Evolutionary conservation across 2,113 vertebrate species (phyloP).

Genomic region (Poecile atricapillus): DNA sequence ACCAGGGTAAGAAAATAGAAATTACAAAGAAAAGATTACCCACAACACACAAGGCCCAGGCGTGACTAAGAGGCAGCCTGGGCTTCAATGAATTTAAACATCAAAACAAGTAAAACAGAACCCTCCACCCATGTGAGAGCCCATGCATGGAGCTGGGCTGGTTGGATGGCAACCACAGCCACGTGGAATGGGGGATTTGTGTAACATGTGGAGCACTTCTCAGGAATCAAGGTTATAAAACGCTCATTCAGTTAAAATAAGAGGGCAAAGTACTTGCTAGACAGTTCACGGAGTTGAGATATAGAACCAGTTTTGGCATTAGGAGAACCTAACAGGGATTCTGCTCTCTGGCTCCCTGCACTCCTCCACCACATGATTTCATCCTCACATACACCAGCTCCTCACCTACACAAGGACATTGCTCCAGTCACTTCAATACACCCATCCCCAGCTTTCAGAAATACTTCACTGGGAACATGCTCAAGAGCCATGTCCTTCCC

Average conservation of each 20-base stretch:
- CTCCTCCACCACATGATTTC: fast-evolving
- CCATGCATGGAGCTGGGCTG: fast-evolving
- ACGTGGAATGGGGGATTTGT: fast-evolving
- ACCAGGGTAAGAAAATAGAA: neutral
- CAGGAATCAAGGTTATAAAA: neutral
- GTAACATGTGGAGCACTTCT: neutral
- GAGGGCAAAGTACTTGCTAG: neutral
- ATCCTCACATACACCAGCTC: neutral
- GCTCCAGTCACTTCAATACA: neutral
- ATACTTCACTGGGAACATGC: neutral
- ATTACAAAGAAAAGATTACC: neutral
- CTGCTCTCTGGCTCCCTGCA: neutral
- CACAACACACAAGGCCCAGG: neutral
- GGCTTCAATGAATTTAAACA: neutral
- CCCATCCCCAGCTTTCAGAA: neutral
- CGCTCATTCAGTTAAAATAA: neutral
- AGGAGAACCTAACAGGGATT: neutral
- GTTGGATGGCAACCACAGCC: neutral
- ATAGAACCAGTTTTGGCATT: neutral
- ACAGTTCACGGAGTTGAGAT: neutral
- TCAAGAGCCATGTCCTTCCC: neutral
- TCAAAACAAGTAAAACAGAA: neutral
- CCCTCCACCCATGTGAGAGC: neutral
- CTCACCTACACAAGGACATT: fast-evolving
- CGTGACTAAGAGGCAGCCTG: neutral